phyloP scores from a whole-genome alignment of 2,888 invertebrate species.

The Notodonta ziczac region DNA sequence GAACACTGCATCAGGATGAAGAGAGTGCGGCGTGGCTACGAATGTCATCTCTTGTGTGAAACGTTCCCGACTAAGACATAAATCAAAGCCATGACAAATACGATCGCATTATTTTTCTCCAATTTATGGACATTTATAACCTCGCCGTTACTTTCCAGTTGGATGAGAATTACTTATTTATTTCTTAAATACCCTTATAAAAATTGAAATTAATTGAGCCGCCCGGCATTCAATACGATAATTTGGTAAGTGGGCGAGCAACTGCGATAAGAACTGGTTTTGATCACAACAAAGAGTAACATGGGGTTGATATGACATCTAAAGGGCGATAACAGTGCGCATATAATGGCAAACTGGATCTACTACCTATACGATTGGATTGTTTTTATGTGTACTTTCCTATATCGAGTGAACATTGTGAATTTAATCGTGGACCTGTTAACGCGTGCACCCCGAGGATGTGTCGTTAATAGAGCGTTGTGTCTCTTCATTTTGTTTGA shows the following conservation, averaged over 20 bases:
- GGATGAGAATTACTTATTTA: slow-evolving; percentile 9
- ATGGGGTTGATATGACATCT: slow-evolving; percentile 36
- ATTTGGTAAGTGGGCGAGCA: slow-evolving; percentile 34
- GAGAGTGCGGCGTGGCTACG: slow-evolving; percentile 52
- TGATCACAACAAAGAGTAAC: slow-evolving; percentile 38
- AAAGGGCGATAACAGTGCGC: slow-evolving; percentile 43
- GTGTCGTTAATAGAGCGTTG: slow-evolving; percentile 81
- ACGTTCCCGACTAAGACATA: slow-evolving; percentile 57
- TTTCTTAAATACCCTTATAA: slow-evolving; percentile 18
- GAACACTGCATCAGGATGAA: slow-evolving; percentile 68
- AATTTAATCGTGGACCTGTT: slow-evolving; percentile 71
- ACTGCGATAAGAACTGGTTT: slow-evolving; percentile 27
- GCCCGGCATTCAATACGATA: slow-evolving; percentile 14
- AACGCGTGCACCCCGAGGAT: slow-evolving; percentile 68
- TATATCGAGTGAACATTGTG: slow-evolving; percentile 54
- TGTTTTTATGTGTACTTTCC: slow-evolving; percentile 30
- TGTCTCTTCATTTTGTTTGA: slow-evolving; percentile 81
- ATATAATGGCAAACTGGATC: slow-evolving; percentile 29
- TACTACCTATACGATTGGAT: slow-evolving; percentile 31
- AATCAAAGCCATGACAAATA: slow-evolving; percentile 67
- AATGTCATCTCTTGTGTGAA: slow-evolving; percentile 62
- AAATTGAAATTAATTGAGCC: slow-evolving; percentile 31
- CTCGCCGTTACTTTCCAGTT: slow-evolving; percentile 14
- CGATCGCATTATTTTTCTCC: slow-evolving; percentile 59
- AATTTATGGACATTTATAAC: slow-evolving; percentile 30